A percentile compares a stretch with the other conserved stretches of the same genome.
Conservation (phyloP, 2,113 vertebrate species). For the Martes martes region DNA sequence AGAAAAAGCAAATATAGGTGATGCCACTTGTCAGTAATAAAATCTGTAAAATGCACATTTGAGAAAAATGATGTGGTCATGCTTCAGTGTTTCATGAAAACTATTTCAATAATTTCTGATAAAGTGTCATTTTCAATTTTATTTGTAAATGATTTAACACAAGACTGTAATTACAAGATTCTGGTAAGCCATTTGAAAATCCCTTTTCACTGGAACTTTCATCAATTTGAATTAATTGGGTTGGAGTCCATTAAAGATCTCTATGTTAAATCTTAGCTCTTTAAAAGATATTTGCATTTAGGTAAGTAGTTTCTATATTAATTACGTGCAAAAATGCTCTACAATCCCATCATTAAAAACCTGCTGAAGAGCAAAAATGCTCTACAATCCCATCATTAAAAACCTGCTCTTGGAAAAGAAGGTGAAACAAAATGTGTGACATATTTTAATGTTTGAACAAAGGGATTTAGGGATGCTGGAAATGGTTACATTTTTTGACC, state of each 20-base stretch:
- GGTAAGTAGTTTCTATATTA: not conserved
- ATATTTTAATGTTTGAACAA: not conserved
- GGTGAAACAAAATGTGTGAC: not conserved
- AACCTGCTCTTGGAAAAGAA: not conserved
- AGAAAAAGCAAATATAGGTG: not conserved
- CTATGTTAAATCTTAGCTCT: not conserved
- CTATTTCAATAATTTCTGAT: not conserved
- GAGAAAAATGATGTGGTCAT: not conserved
- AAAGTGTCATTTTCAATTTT: not conserved
- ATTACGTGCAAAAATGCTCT: not conserved
- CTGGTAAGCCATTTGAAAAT: conserved; percentile 5
- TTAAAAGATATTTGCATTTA: conserved; percentile 10
- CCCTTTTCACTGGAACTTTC: not conserved
- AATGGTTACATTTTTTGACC: not conserved
- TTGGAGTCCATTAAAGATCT: not conserved
- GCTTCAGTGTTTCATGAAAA: not conserved
- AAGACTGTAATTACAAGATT: not conserved
- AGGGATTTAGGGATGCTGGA: not conserved
- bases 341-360: not conserved
- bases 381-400: not conserved
- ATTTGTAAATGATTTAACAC: not conserved
- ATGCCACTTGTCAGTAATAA: not conserved
- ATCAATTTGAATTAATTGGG: conserved; percentile 6
- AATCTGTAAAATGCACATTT: not conserved
- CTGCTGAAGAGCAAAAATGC: not conserved